Base-by-base conservation (phyloP, 2,888 invertebrate species). In the Arctia plantaginis region DNA sequence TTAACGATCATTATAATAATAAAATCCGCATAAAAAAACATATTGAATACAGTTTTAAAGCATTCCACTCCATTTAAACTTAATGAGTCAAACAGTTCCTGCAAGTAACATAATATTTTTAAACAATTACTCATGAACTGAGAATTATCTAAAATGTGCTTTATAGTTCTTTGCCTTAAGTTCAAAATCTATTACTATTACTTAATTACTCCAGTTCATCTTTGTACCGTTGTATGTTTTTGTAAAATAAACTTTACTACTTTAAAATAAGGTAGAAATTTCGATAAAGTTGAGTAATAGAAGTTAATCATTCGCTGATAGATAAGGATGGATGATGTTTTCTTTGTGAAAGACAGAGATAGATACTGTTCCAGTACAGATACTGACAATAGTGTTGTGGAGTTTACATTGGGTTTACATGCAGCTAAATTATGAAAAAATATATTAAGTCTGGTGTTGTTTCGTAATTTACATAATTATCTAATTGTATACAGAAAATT, bases 61-160 rank as follows among this genome's bases (percentile, higher is more conserved):
- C 7, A 62, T 30, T 15, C 62, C 6, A 30, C 18, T 62, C 62
- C 30, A 30, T 30, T 59, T 30, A 1, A 59, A 27, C 12, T 4
- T 59, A 59, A 30, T 67, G 67, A 67, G 47, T 67, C 67, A 67
- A 67, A 47, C 33, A 30, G 30, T 67, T 67, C 67, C 67, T 55
- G 51, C 0, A 18, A 73, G 78, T 77, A 81, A 73, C 81, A 62
- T 35, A 13, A 30, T 66, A 69, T 35, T 73, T 77, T 70, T 66
- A 77, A 80, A 77, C 82, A 77, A 83, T 83, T 78, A 83, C 73
- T 78, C 75, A 84, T 76, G 55, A 33, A 35, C n/a, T 68, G 0
- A 18, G 3, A 10, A 15, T 12, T 30, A 27, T 47, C 23, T 15
- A 69, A 76, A 83, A 69, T 64, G 39, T 39, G 73, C 73, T 27